Evolutionary conservation across 2,797 vertebrate species (phyloP), one percentile per base, ranked within the genome.

Genomic region (Lindbergichthys nudifrons): DNA sequence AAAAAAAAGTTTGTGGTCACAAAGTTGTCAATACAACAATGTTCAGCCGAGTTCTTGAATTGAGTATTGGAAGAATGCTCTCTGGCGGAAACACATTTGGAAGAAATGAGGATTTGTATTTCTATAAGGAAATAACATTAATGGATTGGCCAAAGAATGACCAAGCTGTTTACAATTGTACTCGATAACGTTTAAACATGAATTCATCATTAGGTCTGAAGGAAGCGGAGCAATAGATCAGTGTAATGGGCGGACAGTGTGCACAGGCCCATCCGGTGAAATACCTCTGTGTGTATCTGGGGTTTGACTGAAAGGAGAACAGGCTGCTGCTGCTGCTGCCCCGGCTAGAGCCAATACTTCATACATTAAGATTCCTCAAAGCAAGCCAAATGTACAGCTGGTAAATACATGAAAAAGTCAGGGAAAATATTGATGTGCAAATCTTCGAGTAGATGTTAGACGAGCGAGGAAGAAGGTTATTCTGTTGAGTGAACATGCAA

Each of bases 11-110:
- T 87, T 85, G 81, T 83, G 80, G 83, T 82, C 83, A 75, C 77
- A 78, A 76, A 87, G 82, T 88, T 89, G 87, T 92, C 88, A 88
- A 91, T 86, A 82, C 87, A 81, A 86, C 67, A 84, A 82, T 83
- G 75, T 88, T 85, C 80, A 65, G 79, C 77, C 12, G 67, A 84
- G 79, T 83, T 77, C 52, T 61, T 70, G 58, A 61, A 83, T 81
- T 77, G 67, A 59, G 67, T 80, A 61, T 79, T 65, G 73, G 63
- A 79, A 68, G 77, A 84, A 80, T 46, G 68, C 77, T 53, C 75
- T 75, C 79, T 63, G n/a, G 62, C 63, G 71, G 72, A 86, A 71
- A 70, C 5, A 41, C 65, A 42, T 82, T 79, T 73, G 48, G 64
- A 45, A 51, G 64, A 87, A 82, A 86, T 45, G 61, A 72, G 30